Base-by-base conservation (phyloP, 2,113 vertebrate genomes). In the Scartelaos histophorus region DNA sequence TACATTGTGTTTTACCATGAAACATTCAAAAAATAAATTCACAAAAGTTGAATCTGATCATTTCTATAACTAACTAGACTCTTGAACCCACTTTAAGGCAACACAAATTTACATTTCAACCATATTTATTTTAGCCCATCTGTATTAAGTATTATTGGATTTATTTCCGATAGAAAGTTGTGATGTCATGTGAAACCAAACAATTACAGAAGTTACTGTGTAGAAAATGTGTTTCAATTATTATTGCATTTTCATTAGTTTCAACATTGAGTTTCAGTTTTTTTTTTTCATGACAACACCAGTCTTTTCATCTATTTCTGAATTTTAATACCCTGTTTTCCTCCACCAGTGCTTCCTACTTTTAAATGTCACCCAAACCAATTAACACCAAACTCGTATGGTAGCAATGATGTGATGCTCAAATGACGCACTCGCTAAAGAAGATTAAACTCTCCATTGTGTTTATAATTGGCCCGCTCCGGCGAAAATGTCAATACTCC, bases 401-500 rank as follows among this genome's bases (percentile, higher is more conserved):
- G 53, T 21, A 34, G 56, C 78, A 76, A 7, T 34, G 58, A 34
- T 7, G n/a, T 43, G 19, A 21, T 62, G 67, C 76, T 75, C 62
- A 64, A 81, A 51, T 69, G 72, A 67, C 76, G 72, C 12, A 49
- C 19, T 80, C 51, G 66, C 76, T 51, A 87, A 80, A 80, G 80
- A 74, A 65, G 80, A 79, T 86, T 80, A 76, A 81, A 74, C 74
- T 70, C 78, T 69, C 78, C 82, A 85, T 81, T 90, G 85, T 85
- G 69, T 81, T 62, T 17, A 12, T 87, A 85, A 89, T 86, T 87
- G 76, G 76, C 83, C 74, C 58, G 66, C 64, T 60, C 71, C 64
- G 75, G 53, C 60, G 77, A 81, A 58, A 87, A 89, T 82, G 66
- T 79, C 74, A 84, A 85, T 76, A 74, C 78, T 86, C 75, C 81